Evolutionary conservation across 2,888 invertebrate species (phyloP), one percentile per base, ranked within the genome.

Genomic region (Lasioglossum villosulum): DNA sequence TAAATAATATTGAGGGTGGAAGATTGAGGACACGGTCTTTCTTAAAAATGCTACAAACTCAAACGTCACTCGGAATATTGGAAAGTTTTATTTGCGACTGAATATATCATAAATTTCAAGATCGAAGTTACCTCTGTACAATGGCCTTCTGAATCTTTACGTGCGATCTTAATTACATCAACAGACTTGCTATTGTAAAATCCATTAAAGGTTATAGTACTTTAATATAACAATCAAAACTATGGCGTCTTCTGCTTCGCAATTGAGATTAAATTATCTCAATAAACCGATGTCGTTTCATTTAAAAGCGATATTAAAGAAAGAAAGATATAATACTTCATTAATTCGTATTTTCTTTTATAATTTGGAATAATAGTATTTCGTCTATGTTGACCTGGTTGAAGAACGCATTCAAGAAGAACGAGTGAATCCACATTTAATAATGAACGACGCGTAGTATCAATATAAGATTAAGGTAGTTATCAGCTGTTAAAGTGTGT

Each of bases 61-160:
- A 56, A 56, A 56, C 56, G 56, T 56, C n/a, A 10, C 56, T 56
- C 56, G 56, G 56, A n/a, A 56, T 56, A 56, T 56, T 56, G n/a
- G n/a, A 56, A 56, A 12, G 56, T 56, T 56, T 56, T 56, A 56
- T 56, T 56, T n/a, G 4, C 4, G 56, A n/a, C 56, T 56, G 56
- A 8, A n/a, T n/a, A 10, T 23, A 52, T n/a, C 56, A 12, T 56
- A 56, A 56, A 56, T 56, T n/a, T 56, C 10, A 56, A n/a, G 56
- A 52, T n/a, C 4, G 52, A 52, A n/a, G 52, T 56, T 4, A n/a
- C 56, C 12, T 12, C n/a, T 56, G 0, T n/a, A 56, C 56, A n/a
- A 52, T n/a, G 10, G n/a, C 52, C 3, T 10, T n/a, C 10, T n/a
- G 4, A 56, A 56, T 56, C 12, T 56, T n/a, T 56, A n/a, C 12